Base-by-base conservation (phyloP, 2,888 invertebrate species). In the Alentia gelatinosa region DNA sequence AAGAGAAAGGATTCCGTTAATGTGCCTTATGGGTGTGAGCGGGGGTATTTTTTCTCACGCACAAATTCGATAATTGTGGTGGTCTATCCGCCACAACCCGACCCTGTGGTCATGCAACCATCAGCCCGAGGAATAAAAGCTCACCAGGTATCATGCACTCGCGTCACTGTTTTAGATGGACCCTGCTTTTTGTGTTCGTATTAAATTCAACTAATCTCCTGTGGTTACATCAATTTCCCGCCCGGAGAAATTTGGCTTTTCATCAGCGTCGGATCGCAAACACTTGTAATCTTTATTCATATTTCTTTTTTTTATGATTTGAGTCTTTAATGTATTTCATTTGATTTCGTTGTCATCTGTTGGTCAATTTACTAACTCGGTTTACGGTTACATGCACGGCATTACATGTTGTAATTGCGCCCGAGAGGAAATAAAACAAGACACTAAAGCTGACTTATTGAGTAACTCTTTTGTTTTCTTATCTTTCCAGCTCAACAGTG, bases 401-500 rank as follows among this genome's bases (percentile, higher is more conserved):
- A n/a, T n/a, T n/a, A n/a, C n/a, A n/a, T n/a, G n/a, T n/a, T n/a
- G 56, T 56, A 56, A 56, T 56, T 56, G 23, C n/a, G 56, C n/a
- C 5, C n/a, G 56, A n/a, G 56, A 12, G n/a, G 9, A n/a, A 56
- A 5, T 56, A n/a, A 56, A 56, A 56, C n/a, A n/a, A n/a, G n/a
- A n/a, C n/a, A n/a, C n/a, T n/a, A n/a, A n/a, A 56, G 56, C 19
- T n/a, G 15, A 56, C 56, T 3, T 3, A 68, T 68, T 68, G 68
- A 12, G 33, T 68, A 12, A 30, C 68, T 68, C 33, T 35, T 35
- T 79, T 39, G 15, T 19, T 23, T 50, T 42, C 19, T 47, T 47
- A 15, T 47, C 30, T 47, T 86, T 86, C 30, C 86, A 86, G 86
- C 86, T 86, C 86, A 86, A 50, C 86, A 86, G 35, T 86, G 86